These are phyloP conservation scores for Mythimna ferrago DNA, from an alignment of 2,888 invertebrate genomes.

Conservation along the genomic window DNA sequence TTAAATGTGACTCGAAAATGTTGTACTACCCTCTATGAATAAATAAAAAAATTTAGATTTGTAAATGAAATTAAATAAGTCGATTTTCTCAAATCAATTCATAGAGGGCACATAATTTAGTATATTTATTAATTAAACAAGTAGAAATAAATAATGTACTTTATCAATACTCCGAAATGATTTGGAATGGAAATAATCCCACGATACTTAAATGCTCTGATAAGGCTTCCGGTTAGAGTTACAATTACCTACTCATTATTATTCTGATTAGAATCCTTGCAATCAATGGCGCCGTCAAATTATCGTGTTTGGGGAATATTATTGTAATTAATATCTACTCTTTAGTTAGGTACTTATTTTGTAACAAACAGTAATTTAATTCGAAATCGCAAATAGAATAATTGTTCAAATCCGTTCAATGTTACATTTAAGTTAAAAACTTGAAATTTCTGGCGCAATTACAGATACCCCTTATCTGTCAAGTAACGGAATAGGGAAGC, in stretches of 20 bases:
- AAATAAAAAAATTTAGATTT: background rate
- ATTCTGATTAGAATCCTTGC: conserved; percentile 10
- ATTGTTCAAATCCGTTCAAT: no score
- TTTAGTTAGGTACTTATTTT: no score
- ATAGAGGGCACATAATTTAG: no score
- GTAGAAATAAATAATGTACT: background rate
- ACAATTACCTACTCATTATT: conserved; percentile 7
- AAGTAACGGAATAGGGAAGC: no score
- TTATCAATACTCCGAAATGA: background rate
- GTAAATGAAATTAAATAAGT: background rate
- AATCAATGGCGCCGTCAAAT: background rate
- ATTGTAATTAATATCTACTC: background rate
- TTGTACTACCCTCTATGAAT: background rate
- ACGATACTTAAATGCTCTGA: conserved; percentile 16
- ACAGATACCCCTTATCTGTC: no score
- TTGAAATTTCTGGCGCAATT: no score
- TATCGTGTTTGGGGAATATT: background rate
- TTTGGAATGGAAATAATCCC: conserved; percentile 24
- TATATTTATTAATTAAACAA: background rate
- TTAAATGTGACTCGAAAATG: background rate
- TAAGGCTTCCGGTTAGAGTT: conserved; percentile 17
- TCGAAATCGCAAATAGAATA: no score
- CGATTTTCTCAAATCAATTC: background rate
- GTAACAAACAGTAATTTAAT: no score
- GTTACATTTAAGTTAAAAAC: no score